Evolutionary conservation across 2,888 invertebrate genomes (phyloP), one percentile per base, ranked within the genome.

Genomic region (Chorisops tibialis): DNA sequence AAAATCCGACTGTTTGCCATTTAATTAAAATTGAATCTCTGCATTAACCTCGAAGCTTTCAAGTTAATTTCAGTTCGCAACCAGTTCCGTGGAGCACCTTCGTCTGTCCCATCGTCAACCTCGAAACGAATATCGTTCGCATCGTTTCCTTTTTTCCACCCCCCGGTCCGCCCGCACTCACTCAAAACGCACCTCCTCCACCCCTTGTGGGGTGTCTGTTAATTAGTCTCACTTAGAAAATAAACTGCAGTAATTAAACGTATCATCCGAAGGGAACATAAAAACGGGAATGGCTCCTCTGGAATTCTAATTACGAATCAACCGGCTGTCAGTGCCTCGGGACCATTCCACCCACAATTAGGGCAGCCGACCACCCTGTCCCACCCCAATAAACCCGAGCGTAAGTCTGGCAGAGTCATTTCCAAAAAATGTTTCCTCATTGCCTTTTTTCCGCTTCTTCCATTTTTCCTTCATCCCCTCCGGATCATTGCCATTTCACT

Each of bases 151-250:
- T 45, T 56, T 56, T 56, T 9, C 5, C 30, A 30, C 5, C 30
- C 30, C 30, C 30, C 14, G 19, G 37, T 38, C 16, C 19, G 12
- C 41, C 5, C 16, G 21, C 14, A 22, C 39, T 16, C 30, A 19
- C 4, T 37, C 22, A 19, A 37, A 47, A 39, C n/a, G 11, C 19
- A 37, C 39, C 48, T 21, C 18, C 21, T 37, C 1, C 50, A 18
- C 41, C 2, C 56, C 66, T 61, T 61, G 59, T n/a, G 71, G 73
- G 74, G 73, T 69, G 71, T 68, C 73, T 72, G 74, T 74, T 75
- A 76, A 75, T 76, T 75, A 75, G 75, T 76, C 74, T 74, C 75
- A 75, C 76, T 76, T 75, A 74, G 75, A 74, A 75, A 75, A 75
- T 75, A 75, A 75, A 74, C 75, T 74, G 75, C 74, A 75, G 76